These are phyloP conservation scores for Galerucella calmariensis DNA, from an alignment of 2,888 invertebrate genomes.

Conservation along the genomic window DNA sequence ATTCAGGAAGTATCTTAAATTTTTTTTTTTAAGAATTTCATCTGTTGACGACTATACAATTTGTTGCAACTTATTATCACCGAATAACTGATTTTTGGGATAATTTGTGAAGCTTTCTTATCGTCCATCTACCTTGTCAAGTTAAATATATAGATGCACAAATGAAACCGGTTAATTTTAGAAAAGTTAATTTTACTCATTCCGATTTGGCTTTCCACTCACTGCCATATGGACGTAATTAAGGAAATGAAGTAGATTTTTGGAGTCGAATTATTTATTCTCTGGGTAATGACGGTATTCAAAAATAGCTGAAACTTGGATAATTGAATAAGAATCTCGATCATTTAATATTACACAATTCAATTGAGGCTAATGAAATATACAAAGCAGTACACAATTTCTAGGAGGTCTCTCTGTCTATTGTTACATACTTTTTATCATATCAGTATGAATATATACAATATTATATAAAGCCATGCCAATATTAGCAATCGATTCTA, in stretches of 20 bases:
- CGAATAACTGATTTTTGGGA: too few species aligned
- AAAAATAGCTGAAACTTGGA: too few species aligned
- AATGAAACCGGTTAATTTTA: neutral
- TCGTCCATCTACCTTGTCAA: neutral
- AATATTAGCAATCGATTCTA: constrained; percentile 34
- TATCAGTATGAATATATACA: constrained; percentile 27
- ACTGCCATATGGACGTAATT: neutral
- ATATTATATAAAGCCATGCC: constrained; percentile 30
- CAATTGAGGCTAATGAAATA: neutral
- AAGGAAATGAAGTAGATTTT: neutral
- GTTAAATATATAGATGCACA: neutral
- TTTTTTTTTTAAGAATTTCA: neutral
- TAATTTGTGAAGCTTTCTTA: neutral
- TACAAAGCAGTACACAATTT: constrained; percentile 30
- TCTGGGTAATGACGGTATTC: neutral
- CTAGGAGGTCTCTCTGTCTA: neutral
- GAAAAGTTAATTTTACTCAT: neutral
- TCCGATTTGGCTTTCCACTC: neutral
- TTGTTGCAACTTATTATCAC: too few species aligned
- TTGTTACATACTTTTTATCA: constrained; percentile 23
- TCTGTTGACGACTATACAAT: too few species aligned
- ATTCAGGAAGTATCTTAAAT: too few species aligned
- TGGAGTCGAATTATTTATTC: neutral
- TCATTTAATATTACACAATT: neutral
- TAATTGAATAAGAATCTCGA: neutral